Evolutionary conservation across 2,888 invertebrate genomes (phyloP), one percentile per base, ranked within the genome.

Genomic region (Zygaena filipendulae): DNA sequence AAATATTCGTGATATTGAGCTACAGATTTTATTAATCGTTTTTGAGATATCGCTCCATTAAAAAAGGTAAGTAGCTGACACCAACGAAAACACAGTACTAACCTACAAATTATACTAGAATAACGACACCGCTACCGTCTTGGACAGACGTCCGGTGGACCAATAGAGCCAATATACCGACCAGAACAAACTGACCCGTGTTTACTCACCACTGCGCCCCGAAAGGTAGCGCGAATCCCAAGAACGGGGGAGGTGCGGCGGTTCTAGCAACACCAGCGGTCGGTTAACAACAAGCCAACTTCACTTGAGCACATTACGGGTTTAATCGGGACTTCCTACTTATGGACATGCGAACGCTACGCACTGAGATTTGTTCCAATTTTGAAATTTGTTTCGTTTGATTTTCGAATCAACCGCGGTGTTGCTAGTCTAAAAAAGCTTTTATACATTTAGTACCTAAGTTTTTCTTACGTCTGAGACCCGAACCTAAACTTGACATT

Each of bases 251-350:
- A 34, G 41, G 40, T 40, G 33, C 40, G 42, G 52, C 32, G 40
- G 66, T 43, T 57, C 69, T 47, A 31, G 30, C 30, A 42, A 38
- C n/a, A 39, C 29, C 48, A 62, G 69, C 44, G 37, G 49, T 45
- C 39, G 46, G 48, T 39, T 54, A 53, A 53, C 53, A 62, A 59
- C 57, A 56, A 56, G 42, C 57, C 44, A 53, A 63, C 61, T 59
- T 64, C 71, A 74, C 74, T 75, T 75, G 72, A 77, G 74, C 72
- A 52, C 59, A 75, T 75, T 75, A 74, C 55, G 56, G 49, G 51
- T 57, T 49, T 55, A 77, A 75, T 74, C 62, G 74, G 72, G 59
- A 77, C 74, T 74, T 77, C 75, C 75, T 77, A 72, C 72, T 75
- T 77, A 75, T 52, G 54, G 51, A 45, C 45, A 47, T 41, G 48